phyloP scores from a whole-genome alignment of 2,888 invertebrate species.

The Cerceris rybyensis region DNA sequence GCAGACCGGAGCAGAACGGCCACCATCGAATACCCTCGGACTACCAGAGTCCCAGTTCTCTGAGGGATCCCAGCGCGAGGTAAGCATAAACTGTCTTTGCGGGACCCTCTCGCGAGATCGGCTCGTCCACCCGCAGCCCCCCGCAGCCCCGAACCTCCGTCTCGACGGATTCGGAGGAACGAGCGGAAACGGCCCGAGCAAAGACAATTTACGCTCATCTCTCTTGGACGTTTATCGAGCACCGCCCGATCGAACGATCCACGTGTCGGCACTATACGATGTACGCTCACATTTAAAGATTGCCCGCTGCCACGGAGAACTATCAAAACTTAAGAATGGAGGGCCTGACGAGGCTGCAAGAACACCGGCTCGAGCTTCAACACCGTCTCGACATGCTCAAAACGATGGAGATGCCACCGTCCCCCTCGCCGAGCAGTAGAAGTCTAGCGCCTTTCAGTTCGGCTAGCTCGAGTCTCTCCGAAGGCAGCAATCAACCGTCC shows the following conservation, averaged over 20 bases:
- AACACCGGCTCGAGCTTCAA: constrained; percentile 80
- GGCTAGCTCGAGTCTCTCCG: constrained; percentile 93
- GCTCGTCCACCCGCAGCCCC: neutral
- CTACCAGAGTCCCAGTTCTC: constrained; percentile 78
- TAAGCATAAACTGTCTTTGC: constrained; percentile 79
- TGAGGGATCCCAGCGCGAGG: constrained; percentile 79
- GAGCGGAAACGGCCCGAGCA: constrained; percentile 56
- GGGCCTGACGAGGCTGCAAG: constrained; percentile 80
- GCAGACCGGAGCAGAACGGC: constrained; percentile 67
- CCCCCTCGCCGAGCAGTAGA: constrained; percentile 93
- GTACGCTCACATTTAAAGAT: constrained; percentile 77
- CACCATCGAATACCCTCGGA: constrained; percentile 76
- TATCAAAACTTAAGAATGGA: constrained; percentile 81
- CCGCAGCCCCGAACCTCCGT: neutral
- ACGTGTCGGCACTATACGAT: constrained; percentile 52
- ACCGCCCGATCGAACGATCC: constrained; percentile 14
- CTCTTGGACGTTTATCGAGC: constrained; percentile 46
- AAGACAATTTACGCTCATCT: constrained; percentile 79
- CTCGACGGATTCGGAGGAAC: neutral
- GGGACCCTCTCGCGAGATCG: constrained; percentile 5
- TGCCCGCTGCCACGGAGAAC: constrained; percentile 76
- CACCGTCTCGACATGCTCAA: constrained; percentile 80
- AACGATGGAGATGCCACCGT: constrained; percentile 86
- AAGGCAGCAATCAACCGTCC: constrained; percentile 84
- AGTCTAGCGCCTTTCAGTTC: constrained; percentile 92